Conservation (phyloP, 2,113 vertebrate species). For the Psilopogon haemacephalus region DNA sequence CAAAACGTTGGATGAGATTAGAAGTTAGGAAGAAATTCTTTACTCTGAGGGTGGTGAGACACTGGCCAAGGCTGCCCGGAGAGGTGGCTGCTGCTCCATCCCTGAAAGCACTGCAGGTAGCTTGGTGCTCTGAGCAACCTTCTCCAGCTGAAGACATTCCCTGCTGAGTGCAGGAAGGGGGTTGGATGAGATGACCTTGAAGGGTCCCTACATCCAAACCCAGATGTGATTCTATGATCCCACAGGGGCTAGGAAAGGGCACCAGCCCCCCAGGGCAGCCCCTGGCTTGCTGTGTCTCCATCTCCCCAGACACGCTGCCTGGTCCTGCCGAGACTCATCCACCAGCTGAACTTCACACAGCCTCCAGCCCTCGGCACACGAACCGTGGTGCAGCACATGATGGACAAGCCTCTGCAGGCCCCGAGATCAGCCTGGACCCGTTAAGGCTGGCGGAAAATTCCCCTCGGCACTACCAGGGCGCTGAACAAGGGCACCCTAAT, state of each 20-base stretch:
- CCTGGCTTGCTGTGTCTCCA: not conserved
- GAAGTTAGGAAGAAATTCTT: not conserved
- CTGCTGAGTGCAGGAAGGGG: not conserved
- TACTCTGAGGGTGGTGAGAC: not conserved
- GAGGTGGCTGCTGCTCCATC: not conserved
- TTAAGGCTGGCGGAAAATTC: not conserved
- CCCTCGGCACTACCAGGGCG: rapidly evolving
- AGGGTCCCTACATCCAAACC: not conserved
- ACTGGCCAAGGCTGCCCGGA: not conserved
- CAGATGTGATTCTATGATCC: not conserved
- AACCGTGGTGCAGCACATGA: not conserved
- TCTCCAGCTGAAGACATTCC: not conserved
- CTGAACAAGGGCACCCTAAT: too few relatives aligned
- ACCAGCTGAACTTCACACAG: not conserved
- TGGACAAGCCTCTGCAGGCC: not conserved
- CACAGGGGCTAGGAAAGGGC: not conserved
- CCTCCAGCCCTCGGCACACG: not conserved
- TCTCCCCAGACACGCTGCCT: not conserved
- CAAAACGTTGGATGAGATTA: too few relatives aligned
- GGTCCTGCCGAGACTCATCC: not conserved
- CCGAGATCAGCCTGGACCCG: not conserved
- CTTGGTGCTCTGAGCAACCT: not conserved
- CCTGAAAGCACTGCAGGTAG: not conserved
- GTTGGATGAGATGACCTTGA: not conserved
- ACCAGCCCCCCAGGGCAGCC: not conserved